These are phyloP conservation scores for Muscidifurax raptorellus DNA, from an alignment of 1,140 invertebrate genomes.

Conservation along the genomic window DNA sequence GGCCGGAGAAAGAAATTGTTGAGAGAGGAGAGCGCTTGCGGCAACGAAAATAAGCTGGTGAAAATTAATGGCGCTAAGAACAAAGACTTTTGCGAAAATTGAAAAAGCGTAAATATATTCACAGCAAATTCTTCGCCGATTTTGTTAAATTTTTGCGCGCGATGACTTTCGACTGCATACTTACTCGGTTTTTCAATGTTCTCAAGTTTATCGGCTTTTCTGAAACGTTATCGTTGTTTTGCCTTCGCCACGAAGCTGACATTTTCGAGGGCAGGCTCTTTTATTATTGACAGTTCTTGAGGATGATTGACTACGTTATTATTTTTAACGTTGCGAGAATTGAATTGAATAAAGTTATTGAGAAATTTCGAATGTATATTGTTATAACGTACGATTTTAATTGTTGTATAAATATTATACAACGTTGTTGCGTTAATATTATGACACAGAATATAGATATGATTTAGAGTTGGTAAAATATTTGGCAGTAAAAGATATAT, in stretches of 20 bases:
- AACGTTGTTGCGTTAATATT: too few relatives aligned
- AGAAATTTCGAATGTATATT: background rate
- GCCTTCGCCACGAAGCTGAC: too few relatives aligned
- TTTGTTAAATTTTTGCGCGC: background rate
- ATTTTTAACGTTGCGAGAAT: background rate
- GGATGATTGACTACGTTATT: too few relatives aligned
- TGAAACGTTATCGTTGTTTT: background rate
- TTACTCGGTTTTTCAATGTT: background rate
- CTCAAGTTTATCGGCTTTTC: background rate
- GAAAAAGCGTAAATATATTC: background rate
- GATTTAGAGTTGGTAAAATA: too few relatives aligned
- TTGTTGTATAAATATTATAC: too few relatives aligned
- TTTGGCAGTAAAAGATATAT: too few relatives aligned
- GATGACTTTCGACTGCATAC: background rate
- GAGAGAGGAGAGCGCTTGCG: background rate
- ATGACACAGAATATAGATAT: too few relatives aligned
- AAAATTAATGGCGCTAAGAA: conserved; percentile 18
- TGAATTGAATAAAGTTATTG: background rate
- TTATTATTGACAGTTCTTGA: too few relatives aligned
- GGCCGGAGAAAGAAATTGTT: background rate
- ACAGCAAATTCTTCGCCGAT: background rate
- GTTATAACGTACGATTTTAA: too few relatives aligned
- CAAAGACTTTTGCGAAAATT: conserved; percentile 7
- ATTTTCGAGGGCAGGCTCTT: too few relatives aligned
- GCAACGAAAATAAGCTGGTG: background rate